These are phyloP conservation scores for Pelochelys cantorii DNA, from an alignment of 2,797 vertebrate genomes.

Conservation along the genomic window DNA sequence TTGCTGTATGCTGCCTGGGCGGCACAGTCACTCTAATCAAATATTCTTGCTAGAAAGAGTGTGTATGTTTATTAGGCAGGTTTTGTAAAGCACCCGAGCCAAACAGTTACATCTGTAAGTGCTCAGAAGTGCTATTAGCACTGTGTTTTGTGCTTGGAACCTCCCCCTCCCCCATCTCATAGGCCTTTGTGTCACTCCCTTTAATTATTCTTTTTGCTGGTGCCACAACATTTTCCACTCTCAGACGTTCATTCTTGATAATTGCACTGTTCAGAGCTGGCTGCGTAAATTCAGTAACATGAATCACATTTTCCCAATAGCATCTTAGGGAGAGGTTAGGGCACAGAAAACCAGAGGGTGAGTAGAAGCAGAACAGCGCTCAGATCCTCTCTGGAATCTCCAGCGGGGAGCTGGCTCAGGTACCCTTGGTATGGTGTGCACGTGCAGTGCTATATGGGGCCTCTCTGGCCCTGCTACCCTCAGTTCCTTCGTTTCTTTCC, in stretches of 20 bases:
- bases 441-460: too few species aligned
- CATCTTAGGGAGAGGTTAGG: not conserved
- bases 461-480: too few species aligned
- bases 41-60: not conserved
- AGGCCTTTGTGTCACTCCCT: not conserved
- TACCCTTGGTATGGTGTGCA: too few species aligned
- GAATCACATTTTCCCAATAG: not conserved
- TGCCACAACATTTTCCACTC: slow-evolving; percentile 14
- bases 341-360: not conserved
- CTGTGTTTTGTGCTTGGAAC: fast-evolving
- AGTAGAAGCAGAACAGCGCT: not conserved
- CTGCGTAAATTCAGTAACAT: not conserved
- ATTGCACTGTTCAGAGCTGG: not conserved
- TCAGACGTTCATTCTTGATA: not conserved
- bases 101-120: not conserved
- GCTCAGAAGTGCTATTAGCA: not conserved
- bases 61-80: fast-evolving
- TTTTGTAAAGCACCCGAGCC: not conserved
- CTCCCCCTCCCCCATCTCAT: not conserved
- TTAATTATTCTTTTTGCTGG: not conserved
- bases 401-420: too few species aligned
- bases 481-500: too few species aligned
- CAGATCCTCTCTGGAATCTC: not conserved
- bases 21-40: fast-evolving
- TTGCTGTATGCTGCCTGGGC: not conserved